These are phyloP conservation scores for Parauchenoglanis ngamensis DNA, from an alignment of 2,797 vertebrate species.

Conservation along the genomic window DNA sequence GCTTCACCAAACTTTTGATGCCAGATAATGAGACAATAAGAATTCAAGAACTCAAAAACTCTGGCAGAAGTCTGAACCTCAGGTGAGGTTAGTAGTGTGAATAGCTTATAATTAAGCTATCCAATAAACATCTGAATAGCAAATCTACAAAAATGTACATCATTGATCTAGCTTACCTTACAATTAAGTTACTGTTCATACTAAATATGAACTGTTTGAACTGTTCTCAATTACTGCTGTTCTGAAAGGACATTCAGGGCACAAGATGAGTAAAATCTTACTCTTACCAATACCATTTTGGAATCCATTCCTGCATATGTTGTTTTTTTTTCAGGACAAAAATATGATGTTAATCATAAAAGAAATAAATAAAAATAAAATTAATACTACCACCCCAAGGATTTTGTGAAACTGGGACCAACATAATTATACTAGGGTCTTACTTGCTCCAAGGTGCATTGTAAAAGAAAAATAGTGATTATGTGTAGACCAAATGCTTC, in stretches of 20 bases:
- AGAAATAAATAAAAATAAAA: not conserved
- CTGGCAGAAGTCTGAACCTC: not conserved
- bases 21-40: no score
- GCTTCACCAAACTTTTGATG: not conserved
- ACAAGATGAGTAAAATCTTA: not conserved
- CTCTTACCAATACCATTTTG: not conserved
- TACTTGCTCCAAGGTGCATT: not conserved
- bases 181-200: not conserved
- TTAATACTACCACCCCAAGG: not conserved
- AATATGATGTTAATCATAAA: not conserved
- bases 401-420: not conserved
- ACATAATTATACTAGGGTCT: not conserved
- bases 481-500: not conserved
- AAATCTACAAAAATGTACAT: not conserved
- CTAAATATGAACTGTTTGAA: no score
- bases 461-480: not conserved
- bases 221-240: not conserved
- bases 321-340: not conserved
- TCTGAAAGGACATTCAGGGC: not conserved
- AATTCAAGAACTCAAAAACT: no score
- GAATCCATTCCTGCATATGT: not conserved
- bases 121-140: not conserved
- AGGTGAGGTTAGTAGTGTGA: not conserved
- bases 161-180: not conserved
- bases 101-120: not conserved